phyloP scores from a whole-genome alignment of 1,140 invertebrate species.

The Drosophila kepulauana region DNA sequence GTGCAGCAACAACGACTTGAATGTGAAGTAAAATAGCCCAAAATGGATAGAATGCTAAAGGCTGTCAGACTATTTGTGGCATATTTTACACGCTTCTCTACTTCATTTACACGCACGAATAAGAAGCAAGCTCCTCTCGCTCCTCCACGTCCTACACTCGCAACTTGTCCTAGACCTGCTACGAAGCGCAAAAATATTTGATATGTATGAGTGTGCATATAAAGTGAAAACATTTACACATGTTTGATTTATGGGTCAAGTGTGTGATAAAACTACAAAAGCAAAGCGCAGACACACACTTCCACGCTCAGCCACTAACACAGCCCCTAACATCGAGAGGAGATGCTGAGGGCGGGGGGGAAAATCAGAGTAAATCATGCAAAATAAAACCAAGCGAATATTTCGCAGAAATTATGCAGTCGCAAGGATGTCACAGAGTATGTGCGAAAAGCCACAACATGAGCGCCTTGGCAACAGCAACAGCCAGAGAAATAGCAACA shows the following conservation, averaged over 20 bases:
- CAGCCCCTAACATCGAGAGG: constrained; percentile 12
- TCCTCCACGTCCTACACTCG: neutral
- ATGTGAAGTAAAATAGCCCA: constrained; percentile 26
- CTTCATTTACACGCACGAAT: constrained; percentile 75
- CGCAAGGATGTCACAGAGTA: constrained; percentile 49
- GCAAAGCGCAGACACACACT: constrained; percentile 45
- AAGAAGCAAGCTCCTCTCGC: constrained; percentile 31
- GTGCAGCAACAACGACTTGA: neutral
- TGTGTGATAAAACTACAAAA: constrained; percentile 83
- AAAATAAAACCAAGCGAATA: constrained; percentile 63
- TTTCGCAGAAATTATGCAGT: constrained; percentile 74
- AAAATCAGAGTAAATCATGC: constrained; percentile 79
- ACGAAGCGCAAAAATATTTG: constrained; percentile 63
- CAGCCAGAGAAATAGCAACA: constrained; percentile 20
- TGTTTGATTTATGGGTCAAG: constrained; percentile 83
- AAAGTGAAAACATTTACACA: constrained; percentile 83
- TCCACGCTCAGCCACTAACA: constrained; percentile 14
- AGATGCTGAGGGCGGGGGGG: constrained; percentile 19
- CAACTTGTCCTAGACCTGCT: constrained; percentile 17
- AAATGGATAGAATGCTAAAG: constrained; percentile 42
- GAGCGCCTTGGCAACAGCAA: constrained; percentile 33
- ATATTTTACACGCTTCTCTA: constrained; percentile 76
- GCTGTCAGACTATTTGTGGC: constrained; percentile 71
- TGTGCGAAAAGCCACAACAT: constrained; percentile 70
- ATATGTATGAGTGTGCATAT: constrained; percentile 77